A percentile compares a stretch with the other conserved stretches of the same genome.
Evolutionary conservation across 2,888 invertebrate genomes (phyloP).

Genomic region (Brachypterus glaber): DNA sequence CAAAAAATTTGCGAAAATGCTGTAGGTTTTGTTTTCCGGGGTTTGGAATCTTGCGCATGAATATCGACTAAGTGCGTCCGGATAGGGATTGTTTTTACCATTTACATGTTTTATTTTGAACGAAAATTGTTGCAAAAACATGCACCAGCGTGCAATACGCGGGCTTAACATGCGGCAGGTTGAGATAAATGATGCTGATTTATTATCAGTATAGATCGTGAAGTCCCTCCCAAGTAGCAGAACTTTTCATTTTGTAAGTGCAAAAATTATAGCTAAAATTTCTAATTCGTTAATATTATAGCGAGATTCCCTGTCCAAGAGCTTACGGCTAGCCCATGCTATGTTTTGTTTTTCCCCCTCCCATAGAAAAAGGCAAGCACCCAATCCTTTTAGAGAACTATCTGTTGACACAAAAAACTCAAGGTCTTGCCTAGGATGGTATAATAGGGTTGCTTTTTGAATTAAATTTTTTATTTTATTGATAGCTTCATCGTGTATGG

Average conservation of each 20-base stretch:
- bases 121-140: conserved; percentile 19
- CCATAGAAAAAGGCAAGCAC: conserved; percentile 16
- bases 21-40: no score
- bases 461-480: conserved; percentile 5
- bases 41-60: conserved; percentile 14
- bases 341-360: conserved; percentile 9
- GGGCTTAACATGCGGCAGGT: conserved; percentile 16
- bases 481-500: conserved; percentile 8
- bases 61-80: no score
- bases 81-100: no score
- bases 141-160: conserved; percentile 16
- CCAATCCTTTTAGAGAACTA: conserved; percentile 14
- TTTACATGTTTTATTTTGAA: conserved; percentile 12
- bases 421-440: conserved; percentile 12
- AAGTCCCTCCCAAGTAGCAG: conserved; percentile 16
- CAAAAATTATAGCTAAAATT: conserved; percentile 14
- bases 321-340: conserved; percentile 14
- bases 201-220: conserved; percentile 16
- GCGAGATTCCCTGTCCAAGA: conserved; percentile 12
- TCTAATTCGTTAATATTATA: conserved; percentile 17
- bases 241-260: conserved; percentile 14
- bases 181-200: conserved; percentile 13
- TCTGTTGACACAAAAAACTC: conserved; percentile 15
- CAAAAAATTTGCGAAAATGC: no score
- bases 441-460: conserved; percentile 6